Percentiles rank a stretch among this genome's conserved stretches.
Evolutionary conservation across 2,797 vertebrate genomes (phyloP).

Genomic region (Allobates femoralis): DNA sequence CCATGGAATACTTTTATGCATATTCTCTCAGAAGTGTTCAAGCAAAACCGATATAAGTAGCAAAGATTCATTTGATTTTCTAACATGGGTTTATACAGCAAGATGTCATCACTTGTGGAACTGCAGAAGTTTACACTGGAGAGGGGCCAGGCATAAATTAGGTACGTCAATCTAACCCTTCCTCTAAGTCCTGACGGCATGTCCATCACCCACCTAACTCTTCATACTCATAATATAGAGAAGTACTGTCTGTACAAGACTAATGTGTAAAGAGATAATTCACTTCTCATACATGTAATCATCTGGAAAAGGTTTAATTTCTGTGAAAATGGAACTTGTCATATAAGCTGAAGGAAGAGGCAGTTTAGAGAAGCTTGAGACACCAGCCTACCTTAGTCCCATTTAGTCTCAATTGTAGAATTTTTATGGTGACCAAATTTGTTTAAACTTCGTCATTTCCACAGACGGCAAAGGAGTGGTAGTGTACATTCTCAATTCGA

Average conservation of each 20-base stretch:
- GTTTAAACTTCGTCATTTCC: no score
- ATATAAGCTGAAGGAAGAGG: neutral
- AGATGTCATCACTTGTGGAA: slow-evolving; percentile 3
- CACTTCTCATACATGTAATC: neutral
- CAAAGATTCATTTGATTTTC: slow-evolving; percentile 14
- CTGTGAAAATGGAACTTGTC: neutral
- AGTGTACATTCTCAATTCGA: no score
- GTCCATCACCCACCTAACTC: slow-evolving; percentile 1
- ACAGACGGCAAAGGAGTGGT: no score
- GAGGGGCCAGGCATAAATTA: neutral
- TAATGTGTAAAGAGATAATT: neutral
- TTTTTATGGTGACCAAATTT: no score
- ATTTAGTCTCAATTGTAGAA: neutral
- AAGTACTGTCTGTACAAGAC: neutral
- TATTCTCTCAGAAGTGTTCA: neutral
- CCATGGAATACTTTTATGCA: neutral
- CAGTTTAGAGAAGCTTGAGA: neutral
- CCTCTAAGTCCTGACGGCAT: neutral
- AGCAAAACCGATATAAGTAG: neutral
- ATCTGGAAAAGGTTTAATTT: neutral
- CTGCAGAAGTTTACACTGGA: neutral
- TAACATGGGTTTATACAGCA: slow-evolving; percentile 1
- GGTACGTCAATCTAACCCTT: neutral
- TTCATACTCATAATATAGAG: neutral
- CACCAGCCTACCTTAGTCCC: neutral